These are phyloP conservation scores for Disparrhopalites patrizii DNA, from an alignment of 2,888 invertebrate genomes.

Conservation along the genomic window DNA sequence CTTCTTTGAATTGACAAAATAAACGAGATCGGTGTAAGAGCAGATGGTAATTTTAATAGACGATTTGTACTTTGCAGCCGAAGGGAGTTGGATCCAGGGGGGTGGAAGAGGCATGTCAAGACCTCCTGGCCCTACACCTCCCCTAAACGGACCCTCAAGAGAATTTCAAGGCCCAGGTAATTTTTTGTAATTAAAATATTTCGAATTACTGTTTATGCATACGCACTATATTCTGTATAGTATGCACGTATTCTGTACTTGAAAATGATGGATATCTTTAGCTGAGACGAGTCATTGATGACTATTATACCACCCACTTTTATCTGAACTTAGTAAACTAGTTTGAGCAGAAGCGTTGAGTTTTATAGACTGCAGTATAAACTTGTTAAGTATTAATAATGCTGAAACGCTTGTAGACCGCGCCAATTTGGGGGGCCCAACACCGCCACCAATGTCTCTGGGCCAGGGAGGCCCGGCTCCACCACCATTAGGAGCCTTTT, in stretches of 20 bases:
- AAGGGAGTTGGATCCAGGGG: conserved; percentile 49
- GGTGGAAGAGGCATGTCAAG: conserved; percentile 40
- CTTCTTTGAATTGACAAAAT: no score
- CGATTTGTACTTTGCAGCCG: conserved; percentile 34
- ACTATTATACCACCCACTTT: conserved; percentile 28
- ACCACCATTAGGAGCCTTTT: conserved; percentile 44
- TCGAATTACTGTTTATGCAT: not conserved
- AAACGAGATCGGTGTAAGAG: not conserved
- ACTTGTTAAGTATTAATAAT: not conserved
- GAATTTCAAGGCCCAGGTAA: conserved; percentile 51
- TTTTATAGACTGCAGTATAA: no score
- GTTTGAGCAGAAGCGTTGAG: no score
- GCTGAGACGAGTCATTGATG: conserved; percentile 19
- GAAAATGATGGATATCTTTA: conserved; percentile 10
- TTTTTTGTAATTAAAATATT: not conserved
- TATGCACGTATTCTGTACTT: not conserved
- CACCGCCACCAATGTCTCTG: conserved; percentile 48
- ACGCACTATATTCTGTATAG: not conserved
- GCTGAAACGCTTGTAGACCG: conserved; percentile 28
- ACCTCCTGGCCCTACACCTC: conserved; percentile 53
- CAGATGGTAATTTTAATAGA: not conserved
- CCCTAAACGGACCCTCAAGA: conserved; percentile 59
- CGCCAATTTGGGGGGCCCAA: conserved; percentile 46
- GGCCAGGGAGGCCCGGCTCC: conserved; percentile 47
- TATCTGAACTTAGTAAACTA: conserved; percentile 4